Conservation (phyloP, 2,888 invertebrate species). For the Andrena minutula region DNA sequence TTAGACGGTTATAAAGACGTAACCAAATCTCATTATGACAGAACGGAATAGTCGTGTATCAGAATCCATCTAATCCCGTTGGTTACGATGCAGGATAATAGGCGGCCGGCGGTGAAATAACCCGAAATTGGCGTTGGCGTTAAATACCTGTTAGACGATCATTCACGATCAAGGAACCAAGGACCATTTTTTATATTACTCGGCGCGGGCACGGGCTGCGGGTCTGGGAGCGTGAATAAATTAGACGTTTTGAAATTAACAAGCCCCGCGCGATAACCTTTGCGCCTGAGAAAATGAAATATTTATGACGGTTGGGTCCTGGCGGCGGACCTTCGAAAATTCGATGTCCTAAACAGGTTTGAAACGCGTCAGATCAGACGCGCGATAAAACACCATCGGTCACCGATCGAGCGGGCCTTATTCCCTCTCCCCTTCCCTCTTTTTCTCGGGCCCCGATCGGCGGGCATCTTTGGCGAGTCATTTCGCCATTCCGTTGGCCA, state of each 20-base stretch:
- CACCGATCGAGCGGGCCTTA: slow-evolving; percentile 36
- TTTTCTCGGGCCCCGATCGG: slow-evolving; percentile 33
- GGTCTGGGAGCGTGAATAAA: slow-evolving; percentile 58
- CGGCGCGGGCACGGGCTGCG: slow-evolving; percentile 16
- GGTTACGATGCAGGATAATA: slow-evolving; percentile 37
- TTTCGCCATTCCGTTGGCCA: slow-evolving; percentile 42
- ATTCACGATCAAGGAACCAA: slow-evolving; percentile 47
- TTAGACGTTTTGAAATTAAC: slow-evolving; percentile 66
- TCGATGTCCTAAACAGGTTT: slow-evolving; percentile 69
- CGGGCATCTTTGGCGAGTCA: slow-evolving; percentile 60
- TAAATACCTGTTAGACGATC: slow-evolving; percentile 56
- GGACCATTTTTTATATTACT: slow-evolving; percentile 35
- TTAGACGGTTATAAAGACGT: slow-evolving; percentile 36
- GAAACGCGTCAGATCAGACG: slow-evolving; percentile 67
- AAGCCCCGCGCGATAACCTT: slow-evolving; percentile 66
- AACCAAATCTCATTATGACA: slow-evolving; percentile 31
- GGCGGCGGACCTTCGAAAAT: slow-evolving; percentile 45
- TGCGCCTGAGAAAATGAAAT: slow-evolving; percentile 62
- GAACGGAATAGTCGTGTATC: slow-evolving; percentile 10
- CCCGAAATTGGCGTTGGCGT: slow-evolving; percentile 62
- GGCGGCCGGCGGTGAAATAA: slow-evolving; percentile 33
- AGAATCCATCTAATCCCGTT: slow-evolving; percentile 36
- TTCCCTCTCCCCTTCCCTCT: slow-evolving; percentile 1
- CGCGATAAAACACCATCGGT: slow-evolving; percentile 69
- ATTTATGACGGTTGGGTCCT: slow-evolving; percentile 54